Base-by-base conservation (phyloP, 2,797 vertebrate species). In the Peromyscus nudipes region DNA sequence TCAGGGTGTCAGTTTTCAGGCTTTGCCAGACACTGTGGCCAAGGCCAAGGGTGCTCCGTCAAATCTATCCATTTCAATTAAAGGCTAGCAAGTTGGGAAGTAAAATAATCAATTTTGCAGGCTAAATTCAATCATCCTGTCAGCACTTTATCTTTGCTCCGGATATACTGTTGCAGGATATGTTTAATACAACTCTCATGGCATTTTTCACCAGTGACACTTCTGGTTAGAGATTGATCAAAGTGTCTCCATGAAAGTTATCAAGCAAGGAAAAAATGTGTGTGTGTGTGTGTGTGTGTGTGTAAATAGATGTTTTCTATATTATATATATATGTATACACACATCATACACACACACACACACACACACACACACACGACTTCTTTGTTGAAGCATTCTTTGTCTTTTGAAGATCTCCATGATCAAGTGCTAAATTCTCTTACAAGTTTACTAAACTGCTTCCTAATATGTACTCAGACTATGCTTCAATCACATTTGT, bases 51-150 rank as follows among this genome's bases (percentile, higher is more conserved):
- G 86, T 96, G 95, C 97, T 97, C 95, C 64, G 92, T 98, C 97
- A 97, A 93, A 98, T 97, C 96, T 95, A 97, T 98, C 96, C 96
- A 92, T 98, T 98, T 98, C 98, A 98, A 95, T 98, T 98, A 98
- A 96, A 98, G 97, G 93, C 96, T 96, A 95, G 88, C 96, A 96
- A 98, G 95, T 96, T 97, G 95, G 86, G 94, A 96, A 96, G 92
- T 92, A 97, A 98, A 98, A 96, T 96, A 98, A 98, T 97, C 96
- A 98, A 95, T 98, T 98, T 96, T 96, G 87, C 90, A 97, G 96
- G 95, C 94, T 93, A 86, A 98, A 96, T 97, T 98, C 97, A 94
- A 97, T 98, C 95, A 96, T 98, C 95, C 96, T 98, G 98, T 98
- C 98, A 93, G 97, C 96, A 97, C 93, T 97, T 97, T 98, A 96